Conservation (phyloP, 2,888 invertebrate species). For the Prenolepis imparis region DNA sequence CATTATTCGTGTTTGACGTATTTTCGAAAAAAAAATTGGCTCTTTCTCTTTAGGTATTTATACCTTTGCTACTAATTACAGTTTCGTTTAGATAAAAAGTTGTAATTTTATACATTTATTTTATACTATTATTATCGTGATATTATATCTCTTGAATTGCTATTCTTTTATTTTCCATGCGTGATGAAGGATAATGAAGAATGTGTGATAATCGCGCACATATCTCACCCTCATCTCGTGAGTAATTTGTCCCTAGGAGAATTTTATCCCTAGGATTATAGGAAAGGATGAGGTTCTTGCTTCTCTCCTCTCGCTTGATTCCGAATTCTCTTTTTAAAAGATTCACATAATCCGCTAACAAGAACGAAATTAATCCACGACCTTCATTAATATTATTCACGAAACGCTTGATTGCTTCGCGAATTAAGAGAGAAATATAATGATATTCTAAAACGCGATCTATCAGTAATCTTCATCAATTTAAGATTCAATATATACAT, state of each 20-base stretch:
- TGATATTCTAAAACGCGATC: neutral
- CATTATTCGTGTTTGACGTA: slow-evolving; percentile 10
- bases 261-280: slow-evolving; percentile 47
- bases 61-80: neutral
- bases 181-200: slow-evolving; percentile 13
- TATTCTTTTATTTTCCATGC: neutral
- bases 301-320: slow-evolving; percentile 37
- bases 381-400: slow-evolving; percentile 57
- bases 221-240: slow-evolving; percentile 1
- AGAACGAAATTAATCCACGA: slow-evolving; percentile 56
- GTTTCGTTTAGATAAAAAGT: slow-evolving; percentile 28
- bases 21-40: slow-evolving; percentile 16
- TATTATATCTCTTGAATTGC: slow-evolving; percentile 16
- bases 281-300: slow-evolving; percentile 42
- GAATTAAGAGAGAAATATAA: slow-evolving; percentile 16
- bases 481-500: neutral
- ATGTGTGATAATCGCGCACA: slow-evolving; percentile 21
- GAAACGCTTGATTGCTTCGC: slow-evolving; percentile 54
- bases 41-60: neutral
- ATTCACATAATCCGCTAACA: slow-evolving; percentile 50
- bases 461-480: neutral
- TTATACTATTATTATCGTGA: neutral
- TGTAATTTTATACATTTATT: slow-evolving; percentile 30
- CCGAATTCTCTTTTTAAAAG: slow-evolving; percentile 56
- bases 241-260: slow-evolving; percentile 47